These are phyloP conservation scores for Caradrina kadenii DNA, from an alignment of 2,888 invertebrate species.

Conservation along the genomic window DNA sequence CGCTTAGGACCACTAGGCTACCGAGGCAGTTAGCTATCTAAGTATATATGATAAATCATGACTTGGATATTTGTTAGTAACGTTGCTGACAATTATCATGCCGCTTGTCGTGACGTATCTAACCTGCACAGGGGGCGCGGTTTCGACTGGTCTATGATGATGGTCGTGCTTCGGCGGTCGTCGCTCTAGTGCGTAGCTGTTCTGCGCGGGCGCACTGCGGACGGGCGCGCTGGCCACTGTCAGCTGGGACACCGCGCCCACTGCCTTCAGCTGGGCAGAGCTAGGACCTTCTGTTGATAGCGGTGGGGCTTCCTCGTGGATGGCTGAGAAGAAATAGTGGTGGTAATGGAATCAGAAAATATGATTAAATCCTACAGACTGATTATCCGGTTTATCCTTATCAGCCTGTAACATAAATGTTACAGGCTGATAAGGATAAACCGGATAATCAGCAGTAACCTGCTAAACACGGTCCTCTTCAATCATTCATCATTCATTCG, in stretches of 20 bases:
- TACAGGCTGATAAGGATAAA: too few species aligned
- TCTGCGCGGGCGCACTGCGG: slow-evolving; percentile 91
- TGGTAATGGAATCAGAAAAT: background rate
- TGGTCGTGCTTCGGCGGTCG: slow-evolving; percentile 79
- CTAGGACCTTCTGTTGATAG: slow-evolving; percentile 72
- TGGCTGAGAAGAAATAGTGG: slow-evolving; percentile 66
- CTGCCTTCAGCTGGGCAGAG: slow-evolving; percentile 82
- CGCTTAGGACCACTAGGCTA: too few species aligned
- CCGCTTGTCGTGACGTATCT: background rate
- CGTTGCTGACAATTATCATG: background rate
- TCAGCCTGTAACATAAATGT: too few species aligned
- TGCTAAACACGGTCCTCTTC: too few species aligned
- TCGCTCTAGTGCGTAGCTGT: slow-evolving; percentile 88
- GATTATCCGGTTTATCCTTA: too few species aligned
- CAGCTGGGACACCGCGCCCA: slow-evolving; percentile 89
- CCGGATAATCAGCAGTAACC: too few species aligned
- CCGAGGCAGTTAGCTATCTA: too few species aligned
- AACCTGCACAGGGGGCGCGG: slow-evolving; percentile 76
- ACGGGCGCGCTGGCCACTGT: slow-evolving; percentile 92
- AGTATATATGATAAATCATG: too few species aligned
- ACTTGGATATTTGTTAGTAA: background rate
- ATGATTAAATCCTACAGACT: too few species aligned
- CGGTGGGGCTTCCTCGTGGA: slow-evolving; percentile 73
- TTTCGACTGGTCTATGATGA: slow-evolving; percentile 82
- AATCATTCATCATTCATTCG: too few species aligned